Evolutionary conservation across 2,888 invertebrate genomes (phyloP), one percentile per base, ranked within the genome.

Genomic region (Antheraea assamensis): DNA sequence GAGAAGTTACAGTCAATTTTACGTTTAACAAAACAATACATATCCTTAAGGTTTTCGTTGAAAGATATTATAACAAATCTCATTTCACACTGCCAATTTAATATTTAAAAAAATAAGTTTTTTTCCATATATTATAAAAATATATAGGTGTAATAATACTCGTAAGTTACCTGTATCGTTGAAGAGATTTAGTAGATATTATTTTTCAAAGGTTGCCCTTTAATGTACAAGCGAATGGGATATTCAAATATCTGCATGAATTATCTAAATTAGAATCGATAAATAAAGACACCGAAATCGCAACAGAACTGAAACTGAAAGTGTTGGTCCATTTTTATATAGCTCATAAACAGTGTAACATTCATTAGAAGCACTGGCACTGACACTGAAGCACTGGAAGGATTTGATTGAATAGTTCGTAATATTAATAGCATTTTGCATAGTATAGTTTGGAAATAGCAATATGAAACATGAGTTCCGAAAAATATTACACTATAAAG

Each of bases 121-220:
- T 76, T 24, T 74, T 72, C 80, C 76, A 78, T 30, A 61, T 15
- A 64, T 3, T 4, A 64, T 64, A 30, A 17, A 64, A 30, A 78
- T 73, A 75, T 72, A 8, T 73, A 72, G 75, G 66, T 58, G 10
- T 70, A 66, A 75, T 77, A 85, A 87, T 88, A 87, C 84, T 87
- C 82, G 15, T 87, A 81, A 88, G 91, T 92, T 91, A 91, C 90
- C 90, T 79, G 17, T 81, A 77, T 79, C 75, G 80, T 77, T 82
- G 79, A 80, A 68, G 35, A n/a, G 35, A 35, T n/a, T 35, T 35
- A 19, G 35, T n/a, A n/a, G 68, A 58, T 64, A 61, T 30, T 30
- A 82, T 85, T 87, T 89, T 88, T 87, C 86, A 88, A 88, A 87
- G 88, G 88, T 90, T 89, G 87, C 88, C 75, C 75, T 83, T 76